Conservation (phyloP, 2,888 invertebrate genomes). For the Eupsilia transversa region DNA sequence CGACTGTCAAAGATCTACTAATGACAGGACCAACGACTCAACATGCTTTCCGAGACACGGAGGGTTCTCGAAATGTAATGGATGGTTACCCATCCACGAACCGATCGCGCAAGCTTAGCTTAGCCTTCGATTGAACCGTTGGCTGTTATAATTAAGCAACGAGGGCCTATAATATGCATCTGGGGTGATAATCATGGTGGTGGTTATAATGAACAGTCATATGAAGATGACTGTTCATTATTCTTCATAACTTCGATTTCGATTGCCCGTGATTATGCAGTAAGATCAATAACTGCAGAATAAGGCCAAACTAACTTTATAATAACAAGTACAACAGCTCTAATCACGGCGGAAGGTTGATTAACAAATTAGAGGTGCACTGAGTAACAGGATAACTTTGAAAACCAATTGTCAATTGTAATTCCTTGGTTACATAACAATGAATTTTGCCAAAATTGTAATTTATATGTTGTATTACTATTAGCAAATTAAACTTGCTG, state of each 20-base stretch:
- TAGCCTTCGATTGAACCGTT: too few species aligned
- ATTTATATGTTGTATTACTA: neutral
- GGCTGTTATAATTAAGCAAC: too few species aligned
- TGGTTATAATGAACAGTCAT: neutral
- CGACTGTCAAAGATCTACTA: too few species aligned
- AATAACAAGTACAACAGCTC: neutral
- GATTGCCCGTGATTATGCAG: neutral
- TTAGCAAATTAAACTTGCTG: neutral
- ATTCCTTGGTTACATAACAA: conserved; percentile 8
- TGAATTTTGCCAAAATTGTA: neutral
- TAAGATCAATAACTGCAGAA: neutral
- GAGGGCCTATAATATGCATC: too few species aligned
- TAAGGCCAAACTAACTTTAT: neutral
- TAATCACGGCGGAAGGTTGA: neutral
- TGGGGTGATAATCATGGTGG: too few species aligned
- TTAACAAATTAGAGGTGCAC: conserved; percentile 6
- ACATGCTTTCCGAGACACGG: too few species aligned
- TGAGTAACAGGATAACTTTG: conserved; percentile 13
- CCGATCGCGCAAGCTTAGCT: too few species aligned
- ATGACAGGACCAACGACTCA: too few species aligned
- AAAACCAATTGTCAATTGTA: conserved; percentile 2
- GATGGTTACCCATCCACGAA: too few species aligned
- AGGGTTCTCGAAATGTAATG: too few species aligned
- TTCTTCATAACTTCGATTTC: neutral
- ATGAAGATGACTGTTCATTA: too few species aligned